phyloP scores from a whole-genome alignment of 2,888 invertebrate genomes.

The Griposia aprilina region DNA sequence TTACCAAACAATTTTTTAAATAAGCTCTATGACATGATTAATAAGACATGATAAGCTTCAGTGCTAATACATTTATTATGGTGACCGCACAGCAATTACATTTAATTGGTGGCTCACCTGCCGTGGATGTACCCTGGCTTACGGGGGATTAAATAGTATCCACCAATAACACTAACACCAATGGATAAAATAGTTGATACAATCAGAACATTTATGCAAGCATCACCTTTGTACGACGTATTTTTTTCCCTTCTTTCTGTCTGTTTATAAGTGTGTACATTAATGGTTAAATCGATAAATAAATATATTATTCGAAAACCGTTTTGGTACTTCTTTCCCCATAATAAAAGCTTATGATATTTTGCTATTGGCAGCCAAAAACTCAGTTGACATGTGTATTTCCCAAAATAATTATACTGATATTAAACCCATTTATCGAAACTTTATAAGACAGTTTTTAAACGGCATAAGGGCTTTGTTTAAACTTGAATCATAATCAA shows the following conservation, averaged over 20 bases:
- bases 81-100: slow-evolving; percentile 22
- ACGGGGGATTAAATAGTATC: not conserved
- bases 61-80: slow-evolving; percentile 14
- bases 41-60: slow-evolving; percentile 11
- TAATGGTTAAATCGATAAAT: no score
- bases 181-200: not conserved
- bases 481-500: not conserved
- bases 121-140: slow-evolving; percentile 8
- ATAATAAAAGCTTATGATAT: not conserved
- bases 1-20: not conserved
- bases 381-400: not conserved
- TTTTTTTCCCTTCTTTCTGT: no score
- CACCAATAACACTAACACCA: not conserved
- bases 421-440: not conserved
- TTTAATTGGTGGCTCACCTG: slow-evolving; percentile 21
- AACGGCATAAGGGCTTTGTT: not conserved
- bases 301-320: no score
- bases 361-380: not conserved
- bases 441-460: not conserved
- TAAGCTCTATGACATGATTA: slow-evolving; percentile 18
- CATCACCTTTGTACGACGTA: no score
- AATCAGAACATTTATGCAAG: not conserved
- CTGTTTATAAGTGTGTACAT: no score
- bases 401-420: not conserved
- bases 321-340: not conserved